phyloP scores from a whole-genome alignment of 2,888 invertebrate genomes.

The Eupelmus urozonus region DNA sequence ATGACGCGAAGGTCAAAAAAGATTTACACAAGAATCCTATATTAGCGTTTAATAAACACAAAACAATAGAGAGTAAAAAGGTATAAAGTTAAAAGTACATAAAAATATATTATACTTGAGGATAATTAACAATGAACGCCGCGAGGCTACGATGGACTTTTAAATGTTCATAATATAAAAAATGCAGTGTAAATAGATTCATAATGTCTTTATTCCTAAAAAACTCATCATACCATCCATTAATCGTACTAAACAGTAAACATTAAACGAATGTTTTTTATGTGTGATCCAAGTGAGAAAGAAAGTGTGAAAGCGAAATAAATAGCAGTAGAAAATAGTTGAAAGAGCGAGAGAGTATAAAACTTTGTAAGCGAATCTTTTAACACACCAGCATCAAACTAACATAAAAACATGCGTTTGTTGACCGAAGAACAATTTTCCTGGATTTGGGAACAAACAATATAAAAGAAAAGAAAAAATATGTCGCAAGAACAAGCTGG shows the following conservation, averaged over 20 bases:
- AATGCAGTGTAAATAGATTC: slow-evolving; percentile 57
- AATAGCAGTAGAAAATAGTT: slow-evolving; percentile 41
- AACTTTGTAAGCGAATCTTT: slow-evolving; percentile 37
- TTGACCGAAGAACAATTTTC: slow-evolving; percentile 53
- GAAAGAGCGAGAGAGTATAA: slow-evolving; percentile 19
- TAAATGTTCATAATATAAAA: slow-evolving; percentile 35
- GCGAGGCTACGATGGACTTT: slow-evolving; percentile 50
- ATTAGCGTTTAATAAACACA: slow-evolving; percentile 55
- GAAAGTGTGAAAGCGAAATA: slow-evolving; percentile 16
- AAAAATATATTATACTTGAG: slow-evolving; percentile 41
- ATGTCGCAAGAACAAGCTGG: slow-evolving; percentile 20
- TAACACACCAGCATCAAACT: slow-evolving; percentile 37
- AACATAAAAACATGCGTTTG: slow-evolving; percentile 36
- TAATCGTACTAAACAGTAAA: slow-evolving; percentile 58
- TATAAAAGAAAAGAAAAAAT: slow-evolving; percentile 4
- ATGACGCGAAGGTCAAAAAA: slow-evolving; percentile 27
- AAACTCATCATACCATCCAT: slow-evolving; percentile 59
- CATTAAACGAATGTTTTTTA: slow-evolving; percentile 58
- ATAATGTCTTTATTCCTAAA: slow-evolving; percentile 61
- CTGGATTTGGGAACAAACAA: slow-evolving; percentile 59
- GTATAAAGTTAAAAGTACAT: slow-evolving; percentile 47
- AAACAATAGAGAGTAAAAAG: slow-evolving; percentile 42
- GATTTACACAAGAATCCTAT: slow-evolving; percentile 50
- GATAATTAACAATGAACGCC: slow-evolving; percentile 41
- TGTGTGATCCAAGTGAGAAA: slow-evolving; percentile 32